Percentiles rank a stretch among this genome's conserved stretches.
phyloP scores from a whole-genome alignment of 2,888 invertebrate species.

The Diarsia rubi region DNA sequence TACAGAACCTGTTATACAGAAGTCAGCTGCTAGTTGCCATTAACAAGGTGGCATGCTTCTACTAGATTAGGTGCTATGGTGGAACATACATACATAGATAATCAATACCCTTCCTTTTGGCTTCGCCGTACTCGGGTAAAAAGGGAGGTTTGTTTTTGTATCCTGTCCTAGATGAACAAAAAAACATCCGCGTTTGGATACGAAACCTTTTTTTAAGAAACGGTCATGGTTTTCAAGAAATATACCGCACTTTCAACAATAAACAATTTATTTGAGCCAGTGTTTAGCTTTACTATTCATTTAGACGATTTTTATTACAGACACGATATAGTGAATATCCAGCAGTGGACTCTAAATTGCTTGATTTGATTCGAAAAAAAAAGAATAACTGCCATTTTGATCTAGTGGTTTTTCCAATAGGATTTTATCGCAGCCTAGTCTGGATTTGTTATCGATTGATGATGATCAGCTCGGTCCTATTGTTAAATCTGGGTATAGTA shows the following conservation, averaged over 20 bases:
- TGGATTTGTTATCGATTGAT: not conserved
- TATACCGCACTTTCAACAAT: not conserved
- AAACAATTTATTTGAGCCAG: not conserved
- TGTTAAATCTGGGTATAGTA: not conserved
- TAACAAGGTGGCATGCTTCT: too few species aligned
- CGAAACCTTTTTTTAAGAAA: not conserved
- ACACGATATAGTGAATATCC: not conserved
- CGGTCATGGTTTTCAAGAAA: not conserved
- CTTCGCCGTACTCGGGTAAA: too few species aligned
- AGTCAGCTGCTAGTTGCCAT: too few species aligned
- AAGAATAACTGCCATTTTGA: not conserved
- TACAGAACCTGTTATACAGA: too few species aligned
- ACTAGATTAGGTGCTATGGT: too few species aligned
- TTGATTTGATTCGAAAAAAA: not conserved
- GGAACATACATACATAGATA: too few species aligned
- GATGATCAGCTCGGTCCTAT: not conserved
- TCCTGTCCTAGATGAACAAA: not conserved
- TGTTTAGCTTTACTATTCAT: not conserved
- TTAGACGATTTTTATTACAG: not conserved
- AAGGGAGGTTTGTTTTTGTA: not conserved
- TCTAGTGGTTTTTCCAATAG: not conserved
- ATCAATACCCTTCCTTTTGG: too few species aligned
- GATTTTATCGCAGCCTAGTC: not conserved
- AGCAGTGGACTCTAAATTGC: not conserved
- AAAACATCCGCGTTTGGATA: not conserved